Percentiles rank a stretch among this genome's conserved stretches.
Evolutionary conservation across 2,888 invertebrate genomes (phyloP).

Genomic region (Thumatha senex): DNA sequence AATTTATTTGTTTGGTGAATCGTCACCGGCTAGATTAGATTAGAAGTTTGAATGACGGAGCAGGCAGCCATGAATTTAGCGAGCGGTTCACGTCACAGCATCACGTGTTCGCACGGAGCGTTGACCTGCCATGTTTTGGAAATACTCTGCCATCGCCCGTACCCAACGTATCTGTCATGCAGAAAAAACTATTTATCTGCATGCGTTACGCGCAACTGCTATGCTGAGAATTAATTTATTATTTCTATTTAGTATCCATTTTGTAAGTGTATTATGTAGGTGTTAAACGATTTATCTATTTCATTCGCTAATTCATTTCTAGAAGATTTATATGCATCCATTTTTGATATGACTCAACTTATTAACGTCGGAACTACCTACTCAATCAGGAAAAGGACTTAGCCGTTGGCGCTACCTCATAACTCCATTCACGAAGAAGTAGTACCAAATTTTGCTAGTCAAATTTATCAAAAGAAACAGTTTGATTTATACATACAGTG

Average conservation of each 20-base stretch:
- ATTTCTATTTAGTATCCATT: conserved; percentile 48
- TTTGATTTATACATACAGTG: too few species aligned
- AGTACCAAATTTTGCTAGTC: conserved; percentile 11
- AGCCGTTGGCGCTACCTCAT: conserved; percentile 3
- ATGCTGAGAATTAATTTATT: conserved; percentile 47
- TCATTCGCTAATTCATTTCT: conserved; percentile 35
- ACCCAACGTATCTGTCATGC: conserved; percentile 50
- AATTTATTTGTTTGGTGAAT: conserved; percentile 27
- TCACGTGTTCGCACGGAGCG: conserved; percentile 72
- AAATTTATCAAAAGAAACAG: conserved; percentile 5
- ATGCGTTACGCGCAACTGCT: conserved; percentile 32
- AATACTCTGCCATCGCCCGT: conserved; percentile 54
- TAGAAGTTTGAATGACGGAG: conserved; percentile 52
- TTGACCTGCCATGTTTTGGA: conserved; percentile 79
- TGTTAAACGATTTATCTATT: conserved; percentile 48
- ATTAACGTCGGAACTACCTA: conserved; percentile 5
- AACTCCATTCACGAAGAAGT: neutral
- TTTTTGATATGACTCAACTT: conserved; percentile 20
- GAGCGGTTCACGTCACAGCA: conserved; percentile 59
- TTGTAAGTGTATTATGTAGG: conserved; percentile 44
- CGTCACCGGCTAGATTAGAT: conserved; percentile 54
- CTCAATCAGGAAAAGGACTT: conserved; percentile 8
- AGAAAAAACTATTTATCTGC: conserved; percentile 55
- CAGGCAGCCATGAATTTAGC: conserved; percentile 49
- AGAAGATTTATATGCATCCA: conserved; percentile 10